Evolutionary conservation across 2,888 invertebrate genomes (phyloP).

Genomic region (Catocala nupta): DNA sequence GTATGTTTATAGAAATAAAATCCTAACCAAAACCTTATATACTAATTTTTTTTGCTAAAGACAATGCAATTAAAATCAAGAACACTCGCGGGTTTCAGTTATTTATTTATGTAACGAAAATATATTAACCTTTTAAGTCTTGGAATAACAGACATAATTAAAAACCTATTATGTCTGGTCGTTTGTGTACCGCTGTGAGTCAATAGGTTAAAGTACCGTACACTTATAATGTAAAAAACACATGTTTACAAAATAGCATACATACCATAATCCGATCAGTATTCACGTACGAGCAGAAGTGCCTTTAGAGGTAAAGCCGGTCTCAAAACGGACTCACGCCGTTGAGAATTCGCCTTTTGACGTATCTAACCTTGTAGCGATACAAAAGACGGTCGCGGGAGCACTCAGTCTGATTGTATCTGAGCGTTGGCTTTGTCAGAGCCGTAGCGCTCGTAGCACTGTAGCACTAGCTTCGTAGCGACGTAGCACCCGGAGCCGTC

Average conservation of each 20-base stretch:
- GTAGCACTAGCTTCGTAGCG: conserved; percentile 24
- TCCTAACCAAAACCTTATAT: too few species aligned
- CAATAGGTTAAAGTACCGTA: too few species aligned
- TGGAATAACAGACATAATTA: too few species aligned
- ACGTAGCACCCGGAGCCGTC: conserved; percentile 17
- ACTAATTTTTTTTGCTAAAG: too few species aligned
- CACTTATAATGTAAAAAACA: not conserved
- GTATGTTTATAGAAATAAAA: too few species aligned
- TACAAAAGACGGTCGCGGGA: conserved; percentile 45
- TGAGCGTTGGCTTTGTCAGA: conserved; percentile 41
- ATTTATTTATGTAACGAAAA: too few species aligned
- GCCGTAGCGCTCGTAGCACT: conserved; percentile 18
- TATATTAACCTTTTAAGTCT: too few species aligned
- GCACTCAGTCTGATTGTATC: conserved; percentile 49
- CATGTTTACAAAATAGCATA: not conserved
- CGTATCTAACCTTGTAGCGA: conserved; percentile 23
- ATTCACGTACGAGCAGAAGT: not conserved
- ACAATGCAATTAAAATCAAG: too few species aligned
- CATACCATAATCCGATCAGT: not conserved
- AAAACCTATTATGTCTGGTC: too few species aligned
- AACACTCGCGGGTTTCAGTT: too few species aligned
- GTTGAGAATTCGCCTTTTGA: conserved; percentile 40
- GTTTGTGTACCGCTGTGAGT: too few species aligned
- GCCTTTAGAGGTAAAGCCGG: conserved; percentile 7
- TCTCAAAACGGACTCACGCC: conserved; percentile 8